A percentile compares a stretch with the other conserved stretches of the same genome.
phyloP scores from a whole-genome alignment of 2,888 invertebrate genomes.

The Heliconius charithonia region DNA sequence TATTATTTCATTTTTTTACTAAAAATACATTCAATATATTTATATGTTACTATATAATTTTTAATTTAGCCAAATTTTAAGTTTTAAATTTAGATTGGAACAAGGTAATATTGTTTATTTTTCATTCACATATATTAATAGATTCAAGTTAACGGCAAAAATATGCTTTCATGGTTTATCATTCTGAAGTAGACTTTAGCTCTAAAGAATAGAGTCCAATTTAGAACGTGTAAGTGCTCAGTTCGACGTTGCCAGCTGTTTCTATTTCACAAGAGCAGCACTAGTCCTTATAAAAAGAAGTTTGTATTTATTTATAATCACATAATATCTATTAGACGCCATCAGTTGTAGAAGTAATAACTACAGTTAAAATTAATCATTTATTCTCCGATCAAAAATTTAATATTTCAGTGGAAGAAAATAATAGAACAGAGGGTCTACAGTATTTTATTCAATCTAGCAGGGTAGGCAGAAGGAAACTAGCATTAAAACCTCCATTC shows the following conservation, averaged over 20 bases:
- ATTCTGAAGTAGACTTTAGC: neutral
- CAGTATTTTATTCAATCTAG: no score
- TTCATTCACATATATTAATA: slow-evolving; percentile 1
- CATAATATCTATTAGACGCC: neutral
- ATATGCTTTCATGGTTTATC: neutral
- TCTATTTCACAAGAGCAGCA: slow-evolving; percentile 4
- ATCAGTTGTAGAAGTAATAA: neutral
- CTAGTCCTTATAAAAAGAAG: neutral
- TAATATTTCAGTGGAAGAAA: no score
- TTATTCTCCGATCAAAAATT: no score
- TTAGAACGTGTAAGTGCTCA: neutral
- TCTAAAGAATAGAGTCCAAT: neutral
- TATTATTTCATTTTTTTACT: neutral
- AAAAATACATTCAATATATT: neutral
- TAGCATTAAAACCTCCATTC: no score
- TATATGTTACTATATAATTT: neutral
- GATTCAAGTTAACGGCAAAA: slow-evolving; percentile 2
- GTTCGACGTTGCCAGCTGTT: slow-evolving; percentile 16
- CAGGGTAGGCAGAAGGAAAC: no score
- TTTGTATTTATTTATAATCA: neutral
- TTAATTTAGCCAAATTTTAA: neutral
- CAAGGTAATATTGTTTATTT: neutral
- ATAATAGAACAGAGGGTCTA: no score
- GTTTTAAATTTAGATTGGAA: neutral
- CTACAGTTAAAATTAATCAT: no score